Evolutionary conservation across 2,797 vertebrate species (phyloP), one percentile per base, ranked within the genome.

Genomic region (Synanceia verrucosa): DNA sequence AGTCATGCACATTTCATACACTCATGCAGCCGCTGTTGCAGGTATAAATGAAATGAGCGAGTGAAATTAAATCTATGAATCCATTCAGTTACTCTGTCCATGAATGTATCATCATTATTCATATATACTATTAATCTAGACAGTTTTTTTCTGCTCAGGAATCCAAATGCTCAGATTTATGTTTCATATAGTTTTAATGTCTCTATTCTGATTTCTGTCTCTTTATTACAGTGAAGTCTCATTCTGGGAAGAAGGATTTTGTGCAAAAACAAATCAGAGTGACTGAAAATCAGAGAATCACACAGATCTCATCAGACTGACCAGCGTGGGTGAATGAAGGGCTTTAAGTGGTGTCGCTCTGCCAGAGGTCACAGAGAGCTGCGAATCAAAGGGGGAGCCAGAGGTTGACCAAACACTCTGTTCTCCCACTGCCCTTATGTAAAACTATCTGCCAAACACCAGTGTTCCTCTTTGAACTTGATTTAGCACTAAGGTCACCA

Each of bases 381-480:
- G 70, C 57, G 84, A 91, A 91, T 93, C 90, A 92, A 89, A 92
- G 87, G 51, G 81, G 86, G 86, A 91, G 82, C 80, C 89, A 90
- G 87, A 90, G 92, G 93, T 91, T 88, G 89, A 93, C 89, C 88
- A 92, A 94, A 93, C 90, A 90, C 80, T 64, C 85, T 81, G 81
- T 75, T 87, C 87, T 91, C 91, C 91, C 94, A 88, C 89, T 92
- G 92, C 82, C 91, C 85, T 82, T 76, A 63, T 92, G 95, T 95
- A 96, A 96, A 90, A 89, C 89, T 91, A 94, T 95, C 93, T 91
- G 90, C 87, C 88, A 94, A 94, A 85, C 81, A 93, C 92, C 91
- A 87, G 91, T 70, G 70, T 39, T 82, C 93, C 91, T 91, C 95
- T 97, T 97, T 97, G 96, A 97, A 97, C 95, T 95, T 96, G 95